These are phyloP conservation scores for Colossoma macropomum DNA, from an alignment of 2,113 vertebrate genomes.

Conservation along the genomic window DNA sequence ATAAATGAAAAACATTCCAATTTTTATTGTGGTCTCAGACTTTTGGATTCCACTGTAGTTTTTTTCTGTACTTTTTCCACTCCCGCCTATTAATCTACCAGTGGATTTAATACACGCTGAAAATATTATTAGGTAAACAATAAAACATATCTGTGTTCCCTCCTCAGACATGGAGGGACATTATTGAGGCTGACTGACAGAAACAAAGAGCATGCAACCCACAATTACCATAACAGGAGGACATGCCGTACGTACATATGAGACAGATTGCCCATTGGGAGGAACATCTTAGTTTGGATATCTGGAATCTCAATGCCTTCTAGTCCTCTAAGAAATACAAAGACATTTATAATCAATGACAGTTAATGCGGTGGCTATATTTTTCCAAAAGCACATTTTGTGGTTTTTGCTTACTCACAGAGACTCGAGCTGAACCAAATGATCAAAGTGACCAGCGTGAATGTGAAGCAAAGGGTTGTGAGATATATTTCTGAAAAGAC, in stretches of 20 bases:
- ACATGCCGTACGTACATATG: constrained; percentile 72
- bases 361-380: neutral
- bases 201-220: neutral
- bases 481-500: constrained; percentile 79
- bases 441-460: constrained; percentile 73
- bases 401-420: constrained; percentile 71
- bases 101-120: no score
- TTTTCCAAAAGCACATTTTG: neutral
- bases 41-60: no score
- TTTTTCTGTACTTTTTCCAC: no score
- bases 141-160: no score
- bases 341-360: neutral
- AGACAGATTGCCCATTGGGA: constrained; percentile 80
- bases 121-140: no score
- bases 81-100: no score
- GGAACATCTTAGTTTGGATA: constrained; percentile 81
- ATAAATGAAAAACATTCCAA: no score
- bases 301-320: constrained; percentile 81
- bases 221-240: neutral
- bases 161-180: no score
- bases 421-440: constrained; percentile 80
- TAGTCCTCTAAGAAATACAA: constrained; percentile 74
- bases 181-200: neutral
- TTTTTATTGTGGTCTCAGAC: no score
- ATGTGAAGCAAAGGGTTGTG: constrained; percentile 78